phyloP scores from a whole-genome alignment of 2,113 vertebrate genomes.

The Callithrix jacchus region DNA sequence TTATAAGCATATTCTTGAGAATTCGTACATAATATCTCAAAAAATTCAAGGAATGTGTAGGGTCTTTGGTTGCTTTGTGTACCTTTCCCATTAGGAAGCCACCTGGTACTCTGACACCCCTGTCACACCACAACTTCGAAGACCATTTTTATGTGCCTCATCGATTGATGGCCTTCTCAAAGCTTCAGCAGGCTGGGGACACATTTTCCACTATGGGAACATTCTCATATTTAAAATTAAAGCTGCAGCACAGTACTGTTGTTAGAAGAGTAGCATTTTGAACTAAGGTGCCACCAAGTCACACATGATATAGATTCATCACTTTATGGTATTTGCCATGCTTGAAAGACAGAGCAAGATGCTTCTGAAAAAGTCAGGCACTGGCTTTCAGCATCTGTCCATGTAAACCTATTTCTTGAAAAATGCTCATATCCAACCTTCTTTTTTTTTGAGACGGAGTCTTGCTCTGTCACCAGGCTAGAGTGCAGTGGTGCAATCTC shows the following conservation, averaged over 20 bases:
- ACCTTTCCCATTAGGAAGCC: not conserved
- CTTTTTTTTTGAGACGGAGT: too few relatives aligned
- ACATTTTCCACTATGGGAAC: not conserved
- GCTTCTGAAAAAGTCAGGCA: constrained; percentile 16
- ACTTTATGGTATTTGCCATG: not conserved
- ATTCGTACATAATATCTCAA: constrained; percentile 10
- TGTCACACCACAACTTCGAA: not conserved
- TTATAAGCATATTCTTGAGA: constrained; percentile 29
- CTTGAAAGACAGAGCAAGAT: constrained; percentile 28
- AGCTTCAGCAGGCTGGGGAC: not conserved
- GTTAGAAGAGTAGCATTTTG: constrained; percentile 20
- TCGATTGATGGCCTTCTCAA: not conserved
- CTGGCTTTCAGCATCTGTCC: not conserved
- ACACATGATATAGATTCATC: constrained; percentile 8
- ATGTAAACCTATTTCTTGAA: constrained; percentile 13
- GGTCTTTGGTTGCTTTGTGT: not conserved
- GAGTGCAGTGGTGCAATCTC: too few relatives aligned
- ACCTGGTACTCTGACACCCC: not conserved
- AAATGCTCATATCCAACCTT: not conserved
- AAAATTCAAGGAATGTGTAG: not conserved
- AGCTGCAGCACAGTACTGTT: not conserved
- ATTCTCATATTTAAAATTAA: constrained; percentile 26
- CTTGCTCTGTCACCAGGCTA: too few relatives aligned
- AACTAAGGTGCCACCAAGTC: constrained; percentile 38
- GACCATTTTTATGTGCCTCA: not conserved